These are phyloP conservation scores for Drosophila repleta DNA, from an alignment of 1,140 invertebrate genomes.

Conservation along the genomic window DNA sequence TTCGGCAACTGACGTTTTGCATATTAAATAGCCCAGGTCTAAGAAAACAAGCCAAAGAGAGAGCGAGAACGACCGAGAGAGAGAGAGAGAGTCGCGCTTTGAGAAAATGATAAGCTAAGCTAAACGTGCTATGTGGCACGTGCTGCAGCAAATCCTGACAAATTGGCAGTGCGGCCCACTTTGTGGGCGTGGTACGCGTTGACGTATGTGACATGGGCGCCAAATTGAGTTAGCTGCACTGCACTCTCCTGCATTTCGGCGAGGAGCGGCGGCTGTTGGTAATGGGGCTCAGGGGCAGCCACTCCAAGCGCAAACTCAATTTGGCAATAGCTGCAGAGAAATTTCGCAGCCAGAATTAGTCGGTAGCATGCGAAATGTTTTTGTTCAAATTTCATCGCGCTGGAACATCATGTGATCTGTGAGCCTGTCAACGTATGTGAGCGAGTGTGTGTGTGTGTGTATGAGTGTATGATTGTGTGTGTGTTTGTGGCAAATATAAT, in stretches of 20 bases:
- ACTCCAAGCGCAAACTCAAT: slow-evolving; percentile 61
- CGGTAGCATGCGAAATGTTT: slow-evolving; percentile 57
- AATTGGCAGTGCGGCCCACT: slow-evolving; percentile 62
- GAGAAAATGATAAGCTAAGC: slow-evolving; percentile 82
- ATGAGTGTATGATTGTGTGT: too few relatives aligned
- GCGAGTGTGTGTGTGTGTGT: slow-evolving; percentile 2
- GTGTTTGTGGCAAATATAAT: slow-evolving; percentile 1
- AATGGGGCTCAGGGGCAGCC: neutral
- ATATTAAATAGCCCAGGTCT: slow-evolving; percentile 67
- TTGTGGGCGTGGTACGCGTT: slow-evolving; percentile 70
- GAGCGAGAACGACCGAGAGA: neutral
- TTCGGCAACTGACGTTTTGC: slow-evolving; percentile 74
- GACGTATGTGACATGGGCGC: slow-evolving; percentile 81
- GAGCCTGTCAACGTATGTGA: neutral
- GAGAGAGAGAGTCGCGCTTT: slow-evolving; percentile 48
- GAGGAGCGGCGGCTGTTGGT: neutral
- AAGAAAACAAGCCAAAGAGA: neutral
- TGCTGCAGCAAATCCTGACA: slow-evolving; percentile 76
- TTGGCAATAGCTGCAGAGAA: slow-evolving; percentile 46
- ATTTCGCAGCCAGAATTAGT: slow-evolving; percentile 72
- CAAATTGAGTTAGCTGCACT: slow-evolving; percentile 72
- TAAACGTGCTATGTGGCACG: slow-evolving; percentile 78
- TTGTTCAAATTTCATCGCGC: slow-evolving; percentile 25
- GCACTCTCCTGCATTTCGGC: slow-evolving; percentile 44
- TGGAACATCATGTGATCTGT: neutral